These are phyloP conservation scores for Drosophila emarginata DNA, from an alignment of 2,888 invertebrate species.

Conservation along the genomic window DNA sequence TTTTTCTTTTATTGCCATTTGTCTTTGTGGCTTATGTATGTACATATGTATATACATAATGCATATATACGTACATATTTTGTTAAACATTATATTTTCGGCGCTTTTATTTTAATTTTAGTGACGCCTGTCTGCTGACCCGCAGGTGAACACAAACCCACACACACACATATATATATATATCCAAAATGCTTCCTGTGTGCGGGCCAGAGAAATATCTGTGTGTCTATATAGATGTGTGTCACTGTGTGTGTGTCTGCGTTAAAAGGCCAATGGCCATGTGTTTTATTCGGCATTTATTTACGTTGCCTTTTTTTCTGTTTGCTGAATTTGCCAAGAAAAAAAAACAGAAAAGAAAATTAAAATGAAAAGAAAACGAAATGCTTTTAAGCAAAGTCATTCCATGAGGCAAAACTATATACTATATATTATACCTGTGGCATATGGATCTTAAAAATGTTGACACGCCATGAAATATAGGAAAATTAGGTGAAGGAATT, in stretches of 20 bases:
- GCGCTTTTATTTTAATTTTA: conserved; percentile 61
- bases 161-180: conserved; percentile 1
- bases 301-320: conserved; percentile 31
- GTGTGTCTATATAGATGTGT: conserved; percentile 7
- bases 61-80: not conserved
- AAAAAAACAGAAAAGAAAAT: not conserved
- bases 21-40: conserved; percentile 10
- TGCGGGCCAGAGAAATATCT: conserved; percentile 9
- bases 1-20: conserved; percentile 48
- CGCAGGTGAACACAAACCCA: conserved; percentile 22
- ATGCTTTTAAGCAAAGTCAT: conserved; percentile 44
- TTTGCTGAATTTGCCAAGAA: conserved; percentile 17
- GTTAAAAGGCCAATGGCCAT: conserved; percentile 52
- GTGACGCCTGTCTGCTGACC: conserved; percentile 36
- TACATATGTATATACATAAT: not conserved
- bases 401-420: conserved; percentile 9
- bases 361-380: conserved; percentile 22
- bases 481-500: not conserved
- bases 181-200: conserved; percentile 43
- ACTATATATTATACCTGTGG: not conserved
- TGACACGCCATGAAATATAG: not conserved
- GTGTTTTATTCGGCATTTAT: conserved; percentile 49
- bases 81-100: conserved; percentile 37
- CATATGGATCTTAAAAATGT: not conserved
- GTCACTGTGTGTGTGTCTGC: conserved; percentile 14